These are phyloP conservation scores for Rhabdomys pumilio DNA, from an alignment of 2,797 vertebrate genomes.

Conservation along the genomic window DNA sequence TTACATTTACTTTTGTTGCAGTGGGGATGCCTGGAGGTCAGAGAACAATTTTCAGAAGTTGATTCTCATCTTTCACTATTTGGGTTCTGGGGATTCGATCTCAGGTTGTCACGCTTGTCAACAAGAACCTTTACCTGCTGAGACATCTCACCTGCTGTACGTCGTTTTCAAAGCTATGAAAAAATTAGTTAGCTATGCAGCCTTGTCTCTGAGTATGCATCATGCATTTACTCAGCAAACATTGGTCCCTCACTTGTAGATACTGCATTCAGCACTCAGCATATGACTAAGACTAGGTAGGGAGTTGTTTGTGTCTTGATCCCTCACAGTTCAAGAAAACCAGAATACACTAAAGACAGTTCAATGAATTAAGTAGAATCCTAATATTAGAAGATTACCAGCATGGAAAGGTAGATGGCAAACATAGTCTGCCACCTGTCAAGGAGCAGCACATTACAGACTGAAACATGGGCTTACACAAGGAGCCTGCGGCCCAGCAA, in stretches of 20 bases:
- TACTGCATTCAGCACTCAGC: neutral
- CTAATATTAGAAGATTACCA: slow-evolving; percentile 12
- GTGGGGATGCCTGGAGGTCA: neutral
- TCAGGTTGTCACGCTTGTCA: neutral
- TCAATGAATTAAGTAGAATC: neutral
- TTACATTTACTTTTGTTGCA: neutral
- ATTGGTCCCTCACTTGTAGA: neutral
- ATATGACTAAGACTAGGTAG: neutral
- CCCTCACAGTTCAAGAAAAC: neutral
- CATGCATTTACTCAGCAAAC: neutral
- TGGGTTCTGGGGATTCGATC: neutral
- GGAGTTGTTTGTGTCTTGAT: neutral
- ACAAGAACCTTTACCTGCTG: neutral
- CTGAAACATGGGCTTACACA: neutral
- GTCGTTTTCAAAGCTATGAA: neutral
- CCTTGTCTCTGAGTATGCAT: neutral
- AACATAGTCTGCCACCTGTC: neutral
- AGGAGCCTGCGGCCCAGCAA: neutral
- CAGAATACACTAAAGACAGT: neutral
- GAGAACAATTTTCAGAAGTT: neutral
- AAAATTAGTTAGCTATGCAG: neutral
- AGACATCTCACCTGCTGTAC: neutral
- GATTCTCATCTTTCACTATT: neutral
- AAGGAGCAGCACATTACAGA: neutral
- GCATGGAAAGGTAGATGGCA: neutral